Evolutionary conservation across 1,140 invertebrate species (phyloP), one percentile per base, ranked within the genome.

Genomic region (Brachionus rubens): DNA sequence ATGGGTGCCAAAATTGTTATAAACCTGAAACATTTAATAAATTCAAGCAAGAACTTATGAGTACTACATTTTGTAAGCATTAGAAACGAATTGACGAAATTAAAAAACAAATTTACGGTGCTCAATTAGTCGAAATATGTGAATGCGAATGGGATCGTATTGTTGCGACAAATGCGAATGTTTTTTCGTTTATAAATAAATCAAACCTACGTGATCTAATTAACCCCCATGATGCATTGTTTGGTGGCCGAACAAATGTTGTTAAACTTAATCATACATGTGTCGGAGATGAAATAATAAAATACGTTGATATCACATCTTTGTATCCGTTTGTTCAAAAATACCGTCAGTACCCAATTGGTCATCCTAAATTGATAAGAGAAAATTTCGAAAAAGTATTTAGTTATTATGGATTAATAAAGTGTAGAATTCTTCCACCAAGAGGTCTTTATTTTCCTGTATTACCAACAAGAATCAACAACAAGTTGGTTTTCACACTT

Each of bases 281-380:
- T 14, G 41, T 75, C 24, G 47, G 77, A n/a, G 75, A 67, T 59
- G 82, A 85, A 78, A 79, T 79, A 79, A 83, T 83, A 40, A 77
- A 78, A 76, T 84, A 83, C 67, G 40, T 80, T 0, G 82, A 85
- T 76, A 80, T 84, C 47, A 80, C 79, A 26, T 81, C 79, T n/a
- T 76, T 84, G 1, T 84, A 84, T 76, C 83, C 33, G 9, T 36
- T 9, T 36, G 33, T 36, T 36, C 33, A 36, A 36, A 36, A 36
- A 36, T 36, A 36, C 81, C 10, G 78, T 0, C 78, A 78, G 56
- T 84, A 80, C 77, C 83, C 83, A 3, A 36, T 84, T 14, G 80
- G 80, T 21, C 82, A 85, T 75, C 83, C 83, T 6, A 77, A 75
- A 46, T 78, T 85, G 24, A 79, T 81, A 3, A 78, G 80, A 5